Evolutionary conservation across 2,888 invertebrate species (phyloP), one percentile per base, ranked within the genome.

Genomic region (Eupithecia centaureata): DNA sequence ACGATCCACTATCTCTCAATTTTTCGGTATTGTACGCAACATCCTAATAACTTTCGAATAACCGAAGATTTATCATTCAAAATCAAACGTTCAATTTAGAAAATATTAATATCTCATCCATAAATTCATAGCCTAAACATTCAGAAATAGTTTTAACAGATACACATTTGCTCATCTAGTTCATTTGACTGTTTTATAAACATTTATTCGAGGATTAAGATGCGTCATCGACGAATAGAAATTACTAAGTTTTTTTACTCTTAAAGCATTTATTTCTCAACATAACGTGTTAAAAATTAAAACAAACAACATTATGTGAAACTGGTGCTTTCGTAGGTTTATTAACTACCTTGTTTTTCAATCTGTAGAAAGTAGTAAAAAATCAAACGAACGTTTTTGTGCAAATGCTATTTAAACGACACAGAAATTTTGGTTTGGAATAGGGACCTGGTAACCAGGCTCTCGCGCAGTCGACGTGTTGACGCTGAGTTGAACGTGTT

Each of bases 91-190:
- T 22, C 18, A 12, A 4, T 22, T 47, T 47, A 47, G 47, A 47
- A 47, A 47, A 22, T 47, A 47, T 47, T 47, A 47, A 22, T 47
- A 47, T 22, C 22, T 47, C 47, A 47, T 22, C 10, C 47, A 47
- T 42, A 18, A 42, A 42, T 42, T 42, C 42, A 42, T 42, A 42
- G 18, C 18, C 42, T n/a, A 42, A 42, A 47, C 22, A 47, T 47
- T 47, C 47, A 47, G 47, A 47, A 22, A 28, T 28, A 28, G 54
- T 54, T 54, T 8, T 54, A 54, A 28, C 54, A 47, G 10, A 47
- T 22, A 47, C 18, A 47, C 47, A 47, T 47, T 47, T 22, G 22
- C 47, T 22, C 47, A 22, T 47, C 47, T 47, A 47, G 22, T 22
- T 47, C 18, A 42, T 42, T 2, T 12, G 22, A 47, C 47, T 12